Evolutionary conservation across 2,888 invertebrate species (phyloP).

Genomic region (Agapetus fuscipes): DNA sequence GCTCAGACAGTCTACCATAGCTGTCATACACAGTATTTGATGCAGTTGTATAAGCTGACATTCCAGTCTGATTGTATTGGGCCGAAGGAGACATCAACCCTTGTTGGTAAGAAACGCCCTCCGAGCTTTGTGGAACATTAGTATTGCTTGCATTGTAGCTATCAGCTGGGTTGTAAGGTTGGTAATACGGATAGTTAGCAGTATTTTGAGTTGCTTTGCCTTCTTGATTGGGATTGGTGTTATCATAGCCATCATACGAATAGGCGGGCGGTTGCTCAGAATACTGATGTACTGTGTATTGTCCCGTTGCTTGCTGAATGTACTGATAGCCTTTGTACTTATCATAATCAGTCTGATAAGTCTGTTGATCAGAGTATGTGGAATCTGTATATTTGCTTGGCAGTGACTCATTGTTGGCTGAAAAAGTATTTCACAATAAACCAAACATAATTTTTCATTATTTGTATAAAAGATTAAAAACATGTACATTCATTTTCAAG

Average conservation of each 20-base stretch:
- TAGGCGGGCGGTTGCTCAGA: conserved; percentile 7
- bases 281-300: conserved; percentile 8
- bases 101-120: conserved; percentile 8
- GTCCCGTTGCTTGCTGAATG: conserved; percentile 10
- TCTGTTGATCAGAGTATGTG: conserved; percentile 2
- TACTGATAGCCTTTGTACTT: conserved; percentile 14
- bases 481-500: no score
- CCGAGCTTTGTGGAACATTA: no score
- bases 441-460: background rate
- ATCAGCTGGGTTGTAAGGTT: conserved; percentile 5
- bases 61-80: conserved; percentile 4
- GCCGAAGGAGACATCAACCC: conserved; percentile 1
- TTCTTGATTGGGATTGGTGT: conserved; percentile 6
- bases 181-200: conserved; percentile 6
- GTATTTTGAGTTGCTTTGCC: background rate
- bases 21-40: conserved; percentile 1
- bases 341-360: conserved; percentile 8
- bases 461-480: no score
- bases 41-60: background rate
- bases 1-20: background rate
- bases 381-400: conserved; percentile 11
- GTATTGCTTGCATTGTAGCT: conserved; percentile 1
- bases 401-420: conserved; percentile 27
- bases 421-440: conserved; percentile 21
- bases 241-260: conserved; percentile 9